Evolutionary conservation across 2,113 vertebrate genomes (phyloP), one percentile per base, ranked within the genome.

Genomic region (Gambusia holbrooki): DNA sequence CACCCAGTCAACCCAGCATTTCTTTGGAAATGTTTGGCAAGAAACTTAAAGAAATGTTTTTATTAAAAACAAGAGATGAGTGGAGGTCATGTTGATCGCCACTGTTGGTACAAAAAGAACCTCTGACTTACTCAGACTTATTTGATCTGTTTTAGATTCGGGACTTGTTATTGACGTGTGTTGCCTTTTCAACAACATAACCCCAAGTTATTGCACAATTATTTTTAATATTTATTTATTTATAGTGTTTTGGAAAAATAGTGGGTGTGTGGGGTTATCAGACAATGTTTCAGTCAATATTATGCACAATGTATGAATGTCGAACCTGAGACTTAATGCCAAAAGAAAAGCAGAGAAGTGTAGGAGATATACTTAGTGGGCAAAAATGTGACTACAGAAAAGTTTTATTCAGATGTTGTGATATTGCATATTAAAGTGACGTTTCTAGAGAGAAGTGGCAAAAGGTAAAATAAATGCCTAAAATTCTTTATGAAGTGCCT

Each of bases 401-500:
- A 65, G 67, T 66, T 69, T 86, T 83, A 84, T 85, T 69, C 79
- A 87, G 84, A 87, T 87, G 86, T 92, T 80, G 74, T 92, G 73
- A 85, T 48, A 81, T 81, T 90, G 89, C 84, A 89, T 91, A 87
- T 86, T 84, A 81, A 92, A 89, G 85, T 87, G 79, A 90, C 61
- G 82, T 92, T 85, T 88, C 33, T 88, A 79, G 80, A 85, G 82
- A 79, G 80, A 88, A 77, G 33, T 76, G 81, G 77, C 45, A 82
- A 85, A 88, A 77, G 75, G 73, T 88, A 89, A 91, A 89, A 66
- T 76, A 90, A 93, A 92, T 91, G 89, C 92, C 93, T 94, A 90
- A 89, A 85, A 88, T 88, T 85, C 83, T 85, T 92, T 90, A 91
- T 92, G 71, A 95, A 95, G 98, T 99, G 98, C 98, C 98, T 99